Percentiles rank a stretch among this genome's conserved stretches.
phyloP scores from a whole-genome alignment of 1,140 invertebrate species.

The Pogonomyrmex californicus region DNA sequence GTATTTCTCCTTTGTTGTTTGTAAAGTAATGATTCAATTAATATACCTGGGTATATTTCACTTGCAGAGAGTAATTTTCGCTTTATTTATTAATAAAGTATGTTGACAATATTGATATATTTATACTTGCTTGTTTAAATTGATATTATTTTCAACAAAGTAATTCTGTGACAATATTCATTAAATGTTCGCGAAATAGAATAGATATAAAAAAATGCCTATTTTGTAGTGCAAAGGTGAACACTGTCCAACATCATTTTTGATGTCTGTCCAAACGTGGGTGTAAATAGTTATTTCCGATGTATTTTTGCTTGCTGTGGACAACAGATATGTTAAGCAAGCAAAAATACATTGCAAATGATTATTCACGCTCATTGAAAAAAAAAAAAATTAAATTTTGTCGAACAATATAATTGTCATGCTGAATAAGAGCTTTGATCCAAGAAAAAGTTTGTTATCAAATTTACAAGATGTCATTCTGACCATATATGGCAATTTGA shows the following conservation, averaged over 20 bases:
- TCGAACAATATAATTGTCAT: constrained; percentile 34
- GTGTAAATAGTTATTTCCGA: no score
- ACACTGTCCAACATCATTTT: constrained; percentile 22
- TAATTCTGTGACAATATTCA: neutral
- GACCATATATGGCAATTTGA: constrained; percentile 17
- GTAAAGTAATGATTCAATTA: constrained; percentile 46
- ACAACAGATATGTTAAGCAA: no score
- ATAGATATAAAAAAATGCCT: neutral
- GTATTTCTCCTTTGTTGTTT: constrained; percentile 65
- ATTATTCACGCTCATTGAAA: no score
- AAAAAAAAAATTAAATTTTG: no score
- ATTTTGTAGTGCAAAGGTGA: constrained; percentile 59
- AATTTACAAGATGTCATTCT: constrained; percentile 40
- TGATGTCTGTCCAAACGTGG: no score
- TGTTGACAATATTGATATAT: constrained; percentile 29
- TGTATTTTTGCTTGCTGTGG: no score
- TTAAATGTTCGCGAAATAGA: constrained; percentile 7
- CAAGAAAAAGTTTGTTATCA: constrained; percentile 36
- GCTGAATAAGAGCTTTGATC: constrained; percentile 40
- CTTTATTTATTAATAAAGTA: constrained; percentile 50
- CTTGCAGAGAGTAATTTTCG: constrained; percentile 37
- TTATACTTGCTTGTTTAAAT: constrained; percentile 39
- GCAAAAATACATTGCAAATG: no score
- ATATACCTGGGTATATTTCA: constrained; percentile 38
- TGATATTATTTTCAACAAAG: constrained; percentile 35